Base-by-base conservation (phyloP, 1,140 invertebrate genomes). In the Drosophila albomicans region DNA sequence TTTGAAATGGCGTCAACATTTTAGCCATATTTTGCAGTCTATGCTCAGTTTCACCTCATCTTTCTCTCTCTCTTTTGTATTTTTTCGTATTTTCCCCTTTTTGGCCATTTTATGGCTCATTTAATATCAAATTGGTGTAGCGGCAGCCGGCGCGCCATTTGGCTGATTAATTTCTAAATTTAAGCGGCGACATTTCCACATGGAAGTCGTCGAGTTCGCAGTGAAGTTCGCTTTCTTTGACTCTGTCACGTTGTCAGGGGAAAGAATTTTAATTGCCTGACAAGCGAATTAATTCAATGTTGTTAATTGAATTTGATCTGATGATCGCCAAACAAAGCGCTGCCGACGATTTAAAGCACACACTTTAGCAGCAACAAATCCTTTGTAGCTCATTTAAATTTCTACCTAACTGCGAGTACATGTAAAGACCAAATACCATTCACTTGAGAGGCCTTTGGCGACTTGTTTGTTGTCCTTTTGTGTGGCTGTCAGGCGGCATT, bases 291-390 rank as follows among this genome's bases (percentile, higher is more conserved):
- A 91, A 91, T 91, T 91, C 89, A 91, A 79, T 86, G 89, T 79
- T 89, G 89, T 86, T 91, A 91, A 91, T 91, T 91, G 89, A 89
- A 91, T 91, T 91, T 91, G 89, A 91, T 91, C 76, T 81, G 75
- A 58, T 59, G 86, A 77, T 65, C 48, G 64, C 45, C 45, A 71
- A 70, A 68, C 64, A 71, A 68, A 70, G 70, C 67, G 66, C 15
- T 69, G 81, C 77, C 67, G 73, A 69, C 54, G 54, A 80, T 69
- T 65, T 56, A 70, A 86, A 80, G 75, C 69, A 52, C 64, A 64
- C 62, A 75, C 35, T 38, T 20, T 51, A 15, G 6, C 49, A 15
- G 46, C 5, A 20, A 52, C 35, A 58, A 59, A 75, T 75, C 66
- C 72, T 69, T 80, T 72, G 61, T 38, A 54, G 58, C 56, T 65